Evolutionary conservation across 2,113 vertebrate species (phyloP), one percentile per base, ranked within the genome.

Genomic region (Dicentrarchus labrax): DNA sequence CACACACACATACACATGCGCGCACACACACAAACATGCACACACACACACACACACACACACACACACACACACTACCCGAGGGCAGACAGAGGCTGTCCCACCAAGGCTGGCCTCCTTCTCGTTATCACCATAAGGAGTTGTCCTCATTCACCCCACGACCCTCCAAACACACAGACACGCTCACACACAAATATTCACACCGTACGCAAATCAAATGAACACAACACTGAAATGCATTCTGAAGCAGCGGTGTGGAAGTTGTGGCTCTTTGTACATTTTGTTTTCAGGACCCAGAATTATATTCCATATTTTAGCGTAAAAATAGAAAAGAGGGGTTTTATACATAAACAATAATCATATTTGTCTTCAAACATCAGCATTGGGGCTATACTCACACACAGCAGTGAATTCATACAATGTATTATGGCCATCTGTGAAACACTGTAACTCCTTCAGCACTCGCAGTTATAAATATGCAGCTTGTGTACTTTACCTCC

Each of bases 61-160:
- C 67, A 79, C 72, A 72, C 77, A 86, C 76, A 86, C 85, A 84
- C 91, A 88, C 78, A 83, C 81, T 86, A 93, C 93, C 94, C 43
- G 87, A 90, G 92, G 94, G 94, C 91, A 94, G 93, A 93, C 93
- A 92, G 91, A 93, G 94, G 91, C 94, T 93, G 89, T 93, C 94
- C 91, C 91, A 88, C 92, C 89, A 92, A 92, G 91, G 87, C 90
- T 91, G 91, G 92, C 91, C 95, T 95, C 90, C 90, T 86, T 93
- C 94, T 95, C 94, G 92, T 95, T 95, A 94, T 94, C 95, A 95
- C 93, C 92, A 89, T 91, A 91, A 94, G 90, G 91, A 94, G 93
- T 90, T 93, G 93, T 95, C 94, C 94, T 96, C 91, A 88, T 91
- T 95, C 93, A 93, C 90, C 90, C 91, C 84, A 84, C 82, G 90